phyloP scores from a whole-genome alignment of 1,140 invertebrate species.

The Tribolium madens region DNA sequence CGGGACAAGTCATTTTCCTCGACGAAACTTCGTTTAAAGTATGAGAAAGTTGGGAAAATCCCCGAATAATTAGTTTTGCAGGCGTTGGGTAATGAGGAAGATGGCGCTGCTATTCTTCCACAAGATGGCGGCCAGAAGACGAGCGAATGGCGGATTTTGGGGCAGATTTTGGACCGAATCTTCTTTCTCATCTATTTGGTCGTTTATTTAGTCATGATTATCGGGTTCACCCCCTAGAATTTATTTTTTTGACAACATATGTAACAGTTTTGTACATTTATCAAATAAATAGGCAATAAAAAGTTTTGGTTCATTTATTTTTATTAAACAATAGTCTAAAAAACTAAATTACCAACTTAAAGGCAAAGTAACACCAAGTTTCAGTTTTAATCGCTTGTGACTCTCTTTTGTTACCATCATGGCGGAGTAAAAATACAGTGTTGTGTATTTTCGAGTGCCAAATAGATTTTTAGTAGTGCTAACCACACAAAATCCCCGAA shows the following conservation, averaged over 20 bases:
- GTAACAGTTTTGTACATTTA: too few relatives aligned
- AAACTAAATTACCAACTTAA: too few relatives aligned
- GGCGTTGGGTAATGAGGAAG: constrained; percentile 53
- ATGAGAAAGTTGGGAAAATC: constrained; percentile 4
- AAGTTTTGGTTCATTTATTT: constrained; percentile 55
- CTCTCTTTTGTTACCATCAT: too few relatives aligned
- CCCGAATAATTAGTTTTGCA: neutral
- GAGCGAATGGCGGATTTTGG: constrained; percentile 56
- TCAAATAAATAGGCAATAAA: constrained; percentile 45
- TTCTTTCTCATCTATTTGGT: constrained; percentile 54
- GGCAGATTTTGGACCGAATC: constrained; percentile 57
- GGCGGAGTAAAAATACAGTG: too few relatives aligned
- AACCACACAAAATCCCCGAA: too few relatives aligned
- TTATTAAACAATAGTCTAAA: constrained; percentile 66
- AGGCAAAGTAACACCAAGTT: too few relatives aligned
- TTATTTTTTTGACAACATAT: too few relatives aligned
- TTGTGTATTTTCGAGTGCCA: too few relatives aligned
- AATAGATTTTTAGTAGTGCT: too few relatives aligned
- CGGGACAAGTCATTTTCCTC: constrained; percentile 58
- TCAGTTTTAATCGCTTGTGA: too few relatives aligned
- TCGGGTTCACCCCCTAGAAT: constrained; percentile 48
- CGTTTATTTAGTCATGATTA: constrained; percentile 56
- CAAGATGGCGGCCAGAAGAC: constrained; percentile 22
- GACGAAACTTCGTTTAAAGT: constrained; percentile 58
- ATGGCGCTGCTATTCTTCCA: constrained; percentile 55